phyloP scores from a whole-genome alignment of 2,113 vertebrate species.

The Upupa epops region DNA sequence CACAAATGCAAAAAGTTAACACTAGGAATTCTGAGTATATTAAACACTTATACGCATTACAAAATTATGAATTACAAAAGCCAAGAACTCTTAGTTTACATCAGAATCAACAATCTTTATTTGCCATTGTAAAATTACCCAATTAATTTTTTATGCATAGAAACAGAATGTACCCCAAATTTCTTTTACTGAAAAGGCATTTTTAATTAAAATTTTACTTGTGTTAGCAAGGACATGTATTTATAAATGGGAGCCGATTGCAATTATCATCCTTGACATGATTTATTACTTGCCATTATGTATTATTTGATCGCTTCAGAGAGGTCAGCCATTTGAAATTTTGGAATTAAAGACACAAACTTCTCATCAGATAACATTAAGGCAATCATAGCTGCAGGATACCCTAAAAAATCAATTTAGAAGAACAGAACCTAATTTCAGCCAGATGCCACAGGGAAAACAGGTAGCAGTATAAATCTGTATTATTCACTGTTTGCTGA shows the following conservation, averaged over 20 bases:
- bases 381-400: background rate
- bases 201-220: background rate
- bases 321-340: conserved; percentile 6
- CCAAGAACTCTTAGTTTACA: background rate
- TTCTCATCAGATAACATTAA: conserved; percentile 26
- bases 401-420: conserved; percentile 10
- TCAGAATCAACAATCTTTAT: background rate
- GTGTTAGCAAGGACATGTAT: background rate
- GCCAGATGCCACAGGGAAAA: background rate
- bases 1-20: background rate
- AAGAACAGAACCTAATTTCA: conserved; percentile 14
- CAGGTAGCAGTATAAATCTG: background rate
- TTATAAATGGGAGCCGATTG: background rate
- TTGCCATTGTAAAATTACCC: background rate
- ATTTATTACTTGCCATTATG: conserved; percentile 20
- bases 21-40: background rate
- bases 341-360: conserved; percentile 30
- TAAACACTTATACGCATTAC: background rate
- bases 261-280: background rate
- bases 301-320: background rate
- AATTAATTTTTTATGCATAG: conserved; percentile 14
- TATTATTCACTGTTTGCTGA: background rate
- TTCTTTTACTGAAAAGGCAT: background rate
- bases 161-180: background rate
- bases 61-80: too few species aligned